Percentiles rank a stretch among this genome's conserved stretches.
phyloP scores from a whole-genome alignment of 1,140 invertebrate species.

The Metaphire vulgaris region DNA sequence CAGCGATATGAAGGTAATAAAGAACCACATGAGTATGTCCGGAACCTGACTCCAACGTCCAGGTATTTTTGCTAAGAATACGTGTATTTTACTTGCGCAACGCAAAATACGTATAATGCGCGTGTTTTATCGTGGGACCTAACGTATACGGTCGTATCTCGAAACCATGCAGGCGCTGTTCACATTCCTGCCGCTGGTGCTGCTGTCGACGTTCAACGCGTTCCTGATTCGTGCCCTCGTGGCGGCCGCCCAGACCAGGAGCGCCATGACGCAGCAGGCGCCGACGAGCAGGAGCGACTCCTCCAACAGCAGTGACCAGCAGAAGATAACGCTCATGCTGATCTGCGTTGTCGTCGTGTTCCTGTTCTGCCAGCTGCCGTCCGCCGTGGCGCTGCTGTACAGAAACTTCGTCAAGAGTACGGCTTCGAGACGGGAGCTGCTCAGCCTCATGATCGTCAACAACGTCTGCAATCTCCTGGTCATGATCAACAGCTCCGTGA shows the following conservation, averaged over 20 bases:
- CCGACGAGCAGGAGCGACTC: slow-evolving; percentile 17
- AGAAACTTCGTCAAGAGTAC: slow-evolving; percentile 25
- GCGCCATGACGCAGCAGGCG: neutral
- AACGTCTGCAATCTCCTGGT: slow-evolving; percentile 69
- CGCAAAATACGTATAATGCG: no score
- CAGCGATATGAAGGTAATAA: no score
- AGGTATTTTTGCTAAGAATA: no score
- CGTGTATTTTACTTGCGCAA: no score
- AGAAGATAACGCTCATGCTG: slow-evolving; percentile 28
- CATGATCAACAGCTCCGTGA: slow-evolving; percentile 64
- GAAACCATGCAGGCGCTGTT: no score
- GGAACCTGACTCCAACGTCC: no score
- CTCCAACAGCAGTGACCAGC: slow-evolving; percentile 5
- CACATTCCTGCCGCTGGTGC: slow-evolving; percentile 61
- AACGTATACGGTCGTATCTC: no score
- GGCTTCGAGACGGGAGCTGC: slow-evolving; percentile 50
- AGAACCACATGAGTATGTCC: no score
- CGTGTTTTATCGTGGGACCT: no score
- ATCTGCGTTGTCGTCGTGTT: slow-evolving; percentile 30
- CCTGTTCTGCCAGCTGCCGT: slow-evolving; percentile 26
- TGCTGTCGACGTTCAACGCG: slow-evolving; percentile 66
- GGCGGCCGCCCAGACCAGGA: slow-evolving; percentile 3
- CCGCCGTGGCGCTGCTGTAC: slow-evolving; percentile 25
- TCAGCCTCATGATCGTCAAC: slow-evolving; percentile 53
- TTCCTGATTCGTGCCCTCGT: slow-evolving; percentile 21